Percentiles rank a stretch among this genome's conserved stretches.
phyloP scores from a whole-genome alignment of 2,888 invertebrate species.

The Coelinius sp. region DNA sequence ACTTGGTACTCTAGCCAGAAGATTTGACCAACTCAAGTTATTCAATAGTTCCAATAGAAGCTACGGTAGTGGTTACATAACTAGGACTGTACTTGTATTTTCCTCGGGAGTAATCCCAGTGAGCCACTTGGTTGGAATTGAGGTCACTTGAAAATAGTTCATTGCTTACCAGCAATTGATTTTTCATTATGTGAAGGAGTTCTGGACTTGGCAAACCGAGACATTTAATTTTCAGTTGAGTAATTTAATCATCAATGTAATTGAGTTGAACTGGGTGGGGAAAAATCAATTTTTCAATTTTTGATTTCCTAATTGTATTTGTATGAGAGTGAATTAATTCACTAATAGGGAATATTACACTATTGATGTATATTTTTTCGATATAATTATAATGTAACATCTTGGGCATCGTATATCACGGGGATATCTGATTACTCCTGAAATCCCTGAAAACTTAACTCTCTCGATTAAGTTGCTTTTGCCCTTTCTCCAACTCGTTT shows the following conservation, averaged over 20 bases:
- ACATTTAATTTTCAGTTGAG: not conserved
- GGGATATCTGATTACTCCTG: constrained; percentile 62
- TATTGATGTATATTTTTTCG: too few relatives aligned
- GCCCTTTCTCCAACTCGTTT: constrained; percentile 18
- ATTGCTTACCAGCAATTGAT: not conserved
- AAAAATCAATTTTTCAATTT: not conserved
- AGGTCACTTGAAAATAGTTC: constrained; percentile 18
- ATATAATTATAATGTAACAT: too few relatives aligned
- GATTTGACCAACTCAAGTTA: constrained; percentile 15
- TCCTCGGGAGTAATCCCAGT: constrained; percentile 12
- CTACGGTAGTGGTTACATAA: constrained; percentile 8
- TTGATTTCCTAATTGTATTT: not conserved
- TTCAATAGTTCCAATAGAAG: constrained; percentile 16
- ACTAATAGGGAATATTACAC: too few relatives aligned
- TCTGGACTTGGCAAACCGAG: not conserved
- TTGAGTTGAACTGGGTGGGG: not conserved
- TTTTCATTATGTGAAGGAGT: not conserved
- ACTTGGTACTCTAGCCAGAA: constrained; percentile 12
- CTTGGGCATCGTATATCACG: constrained; percentile 58
- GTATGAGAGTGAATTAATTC: too few relatives aligned
- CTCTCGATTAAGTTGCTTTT: constrained; percentile 51
- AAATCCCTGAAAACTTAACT: constrained; percentile 60
- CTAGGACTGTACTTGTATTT: constrained; percentile 3
- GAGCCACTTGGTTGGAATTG: constrained; percentile 9
- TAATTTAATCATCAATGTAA: not conserved